Evolutionary conservation across 2,113 vertebrate genomes (phyloP).

Genomic region (Capricornis sumatraensis): DNA sequence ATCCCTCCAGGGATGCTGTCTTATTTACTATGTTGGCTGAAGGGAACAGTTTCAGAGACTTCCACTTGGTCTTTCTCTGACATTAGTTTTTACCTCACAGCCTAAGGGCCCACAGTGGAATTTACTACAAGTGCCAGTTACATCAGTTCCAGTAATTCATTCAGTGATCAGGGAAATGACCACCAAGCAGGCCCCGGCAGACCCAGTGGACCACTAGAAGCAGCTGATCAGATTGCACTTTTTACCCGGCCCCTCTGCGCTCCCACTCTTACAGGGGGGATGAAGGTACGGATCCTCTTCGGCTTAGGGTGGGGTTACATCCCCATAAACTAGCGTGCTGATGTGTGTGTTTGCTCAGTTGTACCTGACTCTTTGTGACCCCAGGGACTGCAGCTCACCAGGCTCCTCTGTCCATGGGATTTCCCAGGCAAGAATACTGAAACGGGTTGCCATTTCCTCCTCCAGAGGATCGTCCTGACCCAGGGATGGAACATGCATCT

Average conservation of each 20-base stretch:
- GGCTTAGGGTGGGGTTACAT: background rate
- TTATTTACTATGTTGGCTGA: background rate
- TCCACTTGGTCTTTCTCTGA: background rate
- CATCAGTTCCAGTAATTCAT: no score
- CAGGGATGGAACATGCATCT: background rate
- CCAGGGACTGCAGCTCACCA: background rate
- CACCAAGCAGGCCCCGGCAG: background rate
- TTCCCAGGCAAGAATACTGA: background rate
- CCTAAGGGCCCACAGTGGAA: background rate
- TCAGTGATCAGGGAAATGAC: background rate
- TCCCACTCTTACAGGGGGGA: background rate
- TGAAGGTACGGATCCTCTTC: background rate
- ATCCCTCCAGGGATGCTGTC: background rate
- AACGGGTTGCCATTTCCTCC: background rate
- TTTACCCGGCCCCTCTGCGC: no score
- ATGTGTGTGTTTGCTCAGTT: background rate
- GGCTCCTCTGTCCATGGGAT: background rate
- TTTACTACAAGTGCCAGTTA: background rate
- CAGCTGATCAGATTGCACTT: background rate
- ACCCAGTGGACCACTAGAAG: background rate
- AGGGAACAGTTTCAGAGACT: background rate
- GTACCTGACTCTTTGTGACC: background rate
- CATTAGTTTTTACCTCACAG: background rate
- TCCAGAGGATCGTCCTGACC: background rate
- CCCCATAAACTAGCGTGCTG: background rate